A percentile compares a stretch with the other conserved stretches of the same genome.
Evolutionary conservation across 2,113 vertebrate species (phyloP).

Genomic region (Nesogale talazaci): DNA sequence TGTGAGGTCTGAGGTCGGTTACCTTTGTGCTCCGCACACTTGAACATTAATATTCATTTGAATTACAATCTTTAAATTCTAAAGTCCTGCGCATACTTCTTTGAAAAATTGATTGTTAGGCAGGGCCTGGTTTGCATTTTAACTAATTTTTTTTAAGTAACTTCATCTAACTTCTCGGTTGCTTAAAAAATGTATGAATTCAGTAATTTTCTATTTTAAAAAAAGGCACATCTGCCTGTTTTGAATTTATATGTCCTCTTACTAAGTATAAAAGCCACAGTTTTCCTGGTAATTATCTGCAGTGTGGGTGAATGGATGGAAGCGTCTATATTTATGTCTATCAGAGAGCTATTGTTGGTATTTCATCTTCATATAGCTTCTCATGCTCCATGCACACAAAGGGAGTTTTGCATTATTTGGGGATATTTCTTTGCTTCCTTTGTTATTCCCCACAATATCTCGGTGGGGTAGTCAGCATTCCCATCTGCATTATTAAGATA

Average conservation of each 20-base stretch:
- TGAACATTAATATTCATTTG: conserved; percentile 83
- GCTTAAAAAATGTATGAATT: conserved; percentile 79
- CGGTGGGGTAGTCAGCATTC: conserved; percentile 29
- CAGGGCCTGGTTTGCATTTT: conserved; percentile 82
- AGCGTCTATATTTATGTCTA: conserved; percentile 64
- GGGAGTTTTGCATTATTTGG: conserved; percentile 37
- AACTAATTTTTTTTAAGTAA: conserved; percentile 79
- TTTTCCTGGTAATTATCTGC: conserved; percentile 76
- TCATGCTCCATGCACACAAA: conserved; percentile 41
- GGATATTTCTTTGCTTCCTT: conserved; percentile 37
- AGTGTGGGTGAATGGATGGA: conserved; percentile 70
- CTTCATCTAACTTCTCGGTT: conserved; percentile 73
- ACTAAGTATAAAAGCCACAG: conserved; percentile 65
- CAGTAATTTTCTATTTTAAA: conserved; percentile 69
- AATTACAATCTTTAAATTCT: conserved; percentile 83
- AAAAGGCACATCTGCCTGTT: conserved; percentile 71
- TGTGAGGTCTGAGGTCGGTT: conserved; percentile 80
- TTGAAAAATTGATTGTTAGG: conserved; percentile 81
- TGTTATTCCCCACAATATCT: conserved; percentile 48
- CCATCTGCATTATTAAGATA: conserved; percentile 51
- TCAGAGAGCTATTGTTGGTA: conserved; percentile 61
- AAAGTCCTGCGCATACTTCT: conserved; percentile 77
- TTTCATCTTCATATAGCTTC: conserved; percentile 48
- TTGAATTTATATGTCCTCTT: conserved; percentile 73
- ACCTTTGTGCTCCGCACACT: conserved; percentile 71